Evolutionary conservation across 2,113 vertebrate genomes (phyloP), one percentile per base, ranked within the genome.

Genomic region (Heterotilapia buettikoferi): DNA sequence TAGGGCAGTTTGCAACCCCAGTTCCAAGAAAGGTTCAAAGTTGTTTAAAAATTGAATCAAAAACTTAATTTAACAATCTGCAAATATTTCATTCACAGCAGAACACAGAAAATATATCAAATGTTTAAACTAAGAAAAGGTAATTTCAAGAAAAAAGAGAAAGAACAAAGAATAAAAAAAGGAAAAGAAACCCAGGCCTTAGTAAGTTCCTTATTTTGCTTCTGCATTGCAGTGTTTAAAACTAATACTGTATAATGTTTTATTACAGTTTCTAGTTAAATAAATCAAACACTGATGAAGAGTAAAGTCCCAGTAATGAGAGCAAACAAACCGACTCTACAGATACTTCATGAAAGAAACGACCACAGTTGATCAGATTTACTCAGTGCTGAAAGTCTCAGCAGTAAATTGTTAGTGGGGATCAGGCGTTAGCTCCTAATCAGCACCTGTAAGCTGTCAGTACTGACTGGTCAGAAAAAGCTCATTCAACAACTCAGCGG

Each of bases 1-100:
- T 63, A 33, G 9, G 1, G 16, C 29, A 11, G 59, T 63, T 63
- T 36, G 18, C 31, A 7, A n/a, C 59, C 31, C 59, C 18, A 63
- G 31, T 0, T 63, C 6, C 59, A n/a, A 0, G 59, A 63, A 63
- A 0, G 0, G 16, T 36, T 63, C 0, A 63, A 19, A 33, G 59
- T 63, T 33, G 29, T 36, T 29, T 63, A 63, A 36, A 63, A 63
- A 12, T 19, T 63, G 4, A 63, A 36, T 0, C 31, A 12, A 33
- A 26, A 63, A 36, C n/a, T 36, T 0, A n/a, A 36, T 36, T 63
- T 63, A 2, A 63, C 59, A 63, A 12, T 63, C 6, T 63, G 31
- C 18, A 63, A 36, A 63, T 63, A 63, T 63, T 63, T 63, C 0
- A 63, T 63, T n/a, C 31, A 63, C 59, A 63, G 12, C 1, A 36